Base-by-base conservation (phyloP, 2,888 invertebrate species). In the Galeopsomyia nigrocyanea region DNA sequence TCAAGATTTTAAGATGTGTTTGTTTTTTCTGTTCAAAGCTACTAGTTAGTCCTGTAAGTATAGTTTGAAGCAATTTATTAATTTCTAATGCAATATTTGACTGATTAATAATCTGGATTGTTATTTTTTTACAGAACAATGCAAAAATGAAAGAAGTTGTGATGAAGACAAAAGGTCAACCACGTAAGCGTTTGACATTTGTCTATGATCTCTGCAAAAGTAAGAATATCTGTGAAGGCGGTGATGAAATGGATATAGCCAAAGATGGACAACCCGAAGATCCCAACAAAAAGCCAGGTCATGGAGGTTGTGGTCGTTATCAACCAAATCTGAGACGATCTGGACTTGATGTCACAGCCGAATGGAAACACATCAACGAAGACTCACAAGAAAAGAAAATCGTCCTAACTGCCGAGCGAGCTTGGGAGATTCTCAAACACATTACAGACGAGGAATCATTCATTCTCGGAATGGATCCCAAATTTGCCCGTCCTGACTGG, bases 21-120 rank as follows among this genome's bases (percentile, higher is more conserved):
- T 99, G 99, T 86, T 99, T 98, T 87, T 99, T 97, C 86, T 99
- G 99, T 87, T 99, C 99, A 58, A 98, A 98, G 87, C 89, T 99
- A 81, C 90, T 99, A 77, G 96, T 99, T 72, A 98, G 95, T 82
- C 95, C 68, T 47, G 69, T 63, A 56, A 70, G 73, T 74, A 65
- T 49, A 56, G 50, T 65, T 55, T 53, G 56, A 62, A 17, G 13
- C 7, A 60, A 9, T 56, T 26, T 50, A 39, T 58, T 21, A 2
- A 26, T 9, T 39, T 10, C 1, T 39, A 9, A 39, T 39, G 7
- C 39, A 39, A 39, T 39, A 13, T 10, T 39, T 39, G 13, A 5
- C 5, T 39, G 2, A 13, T 39, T 7, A 10, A 39, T 39, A 13
- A 9, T 21, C 5, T n/a, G 16, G 51, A 14, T 17, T 26, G 26